Evolutionary conservation across 2,113 vertebrate genomes (phyloP).

Genomic region (Anguilla rostrata): DNA sequence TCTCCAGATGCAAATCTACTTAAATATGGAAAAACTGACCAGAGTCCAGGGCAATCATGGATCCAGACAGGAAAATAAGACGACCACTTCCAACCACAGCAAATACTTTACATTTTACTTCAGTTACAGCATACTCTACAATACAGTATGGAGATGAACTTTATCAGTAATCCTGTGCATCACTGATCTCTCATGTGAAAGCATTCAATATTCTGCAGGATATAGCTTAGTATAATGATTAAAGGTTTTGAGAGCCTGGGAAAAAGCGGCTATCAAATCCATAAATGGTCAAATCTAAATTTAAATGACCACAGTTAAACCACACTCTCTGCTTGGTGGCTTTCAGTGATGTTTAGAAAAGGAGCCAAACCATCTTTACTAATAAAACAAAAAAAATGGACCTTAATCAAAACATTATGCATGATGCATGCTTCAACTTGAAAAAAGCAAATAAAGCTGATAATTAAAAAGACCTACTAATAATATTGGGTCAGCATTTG

Average conservation of each 20-base stretch:
- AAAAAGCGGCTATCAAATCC: constrained; percentile 30
- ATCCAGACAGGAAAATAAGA: constrained; percentile 49
- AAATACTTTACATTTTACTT: constrained; percentile 34
- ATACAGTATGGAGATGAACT: background rate
- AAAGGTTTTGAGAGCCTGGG: constrained; percentile 38
- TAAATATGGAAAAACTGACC: constrained; percentile 43
- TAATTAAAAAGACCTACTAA: background rate
- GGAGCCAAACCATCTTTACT: background rate
- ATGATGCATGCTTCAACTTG: background rate
- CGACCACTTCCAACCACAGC: constrained; percentile 25
- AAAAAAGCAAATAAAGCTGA: background rate
- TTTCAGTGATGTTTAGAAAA: background rate
- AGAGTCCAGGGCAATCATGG: constrained; percentile 32
- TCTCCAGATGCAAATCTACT: constrained; percentile 60
- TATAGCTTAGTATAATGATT: constrained; percentile 32
- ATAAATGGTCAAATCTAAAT: constrained; percentile 36
- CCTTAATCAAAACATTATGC: background rate
- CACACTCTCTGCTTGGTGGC: background rate
- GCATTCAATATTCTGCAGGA: constrained; percentile 39
- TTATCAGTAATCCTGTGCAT: background rate
- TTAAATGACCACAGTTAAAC: constrained; percentile 29
- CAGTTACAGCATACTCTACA: constrained; percentile 19
- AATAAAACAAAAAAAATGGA: background rate
- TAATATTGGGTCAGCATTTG: background rate
- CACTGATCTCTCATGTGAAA: constrained; percentile 24